Conservation (phyloP, 2,113 vertebrate species). For the Miniopterus natalensis region DNA sequence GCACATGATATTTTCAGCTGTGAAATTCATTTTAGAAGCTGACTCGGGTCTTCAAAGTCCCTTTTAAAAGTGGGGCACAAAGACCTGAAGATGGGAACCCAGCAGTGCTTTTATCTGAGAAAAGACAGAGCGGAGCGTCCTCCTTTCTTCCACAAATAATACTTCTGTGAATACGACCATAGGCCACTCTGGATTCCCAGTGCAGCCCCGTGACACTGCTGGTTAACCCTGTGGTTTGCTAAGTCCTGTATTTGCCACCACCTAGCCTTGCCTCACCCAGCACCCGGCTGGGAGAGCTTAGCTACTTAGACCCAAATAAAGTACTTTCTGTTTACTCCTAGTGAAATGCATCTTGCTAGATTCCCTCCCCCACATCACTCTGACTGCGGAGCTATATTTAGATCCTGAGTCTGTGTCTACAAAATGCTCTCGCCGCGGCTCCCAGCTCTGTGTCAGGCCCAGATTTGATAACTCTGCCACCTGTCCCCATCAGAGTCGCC, state of each 20-base stretch:
- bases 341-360: background rate
- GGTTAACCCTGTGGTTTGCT: background rate
- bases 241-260: background rate
- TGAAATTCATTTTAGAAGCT: background rate
- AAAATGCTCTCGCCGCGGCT: background rate
- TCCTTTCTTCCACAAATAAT: constrained; percentile 8
- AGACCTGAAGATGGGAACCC: background rate
- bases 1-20: background rate
- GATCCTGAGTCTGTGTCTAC: background rate
- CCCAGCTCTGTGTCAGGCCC: background rate
- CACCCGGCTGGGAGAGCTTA: background rate
- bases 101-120: background rate
- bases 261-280: background rate
- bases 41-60: background rate
- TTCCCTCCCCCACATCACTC: background rate
- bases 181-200: background rate
- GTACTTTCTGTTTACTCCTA: background rate
- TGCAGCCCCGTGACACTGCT: fast-evolving
- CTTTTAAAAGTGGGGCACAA: background rate
- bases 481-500: background rate
- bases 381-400: background rate
- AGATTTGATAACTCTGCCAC: background rate
- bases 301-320: background rate
- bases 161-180: background rate
- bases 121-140: background rate